Evolutionary conservation across 2,797 vertebrate genomes (phyloP).

Genomic region (Onychomys torridus): DNA sequence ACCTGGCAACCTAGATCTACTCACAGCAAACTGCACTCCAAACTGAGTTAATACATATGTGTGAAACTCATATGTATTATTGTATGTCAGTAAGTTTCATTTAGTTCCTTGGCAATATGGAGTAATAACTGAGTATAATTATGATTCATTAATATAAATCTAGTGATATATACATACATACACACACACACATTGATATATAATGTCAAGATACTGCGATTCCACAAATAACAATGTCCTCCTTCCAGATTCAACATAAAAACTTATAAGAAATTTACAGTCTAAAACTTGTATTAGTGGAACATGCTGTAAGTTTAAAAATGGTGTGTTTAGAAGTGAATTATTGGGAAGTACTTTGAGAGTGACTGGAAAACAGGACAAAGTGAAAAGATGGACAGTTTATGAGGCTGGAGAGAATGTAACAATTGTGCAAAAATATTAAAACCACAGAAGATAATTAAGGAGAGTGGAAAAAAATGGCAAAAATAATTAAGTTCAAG

Average conservation of each 20-base stretch:
- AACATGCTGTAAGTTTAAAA: constrained; percentile 35
- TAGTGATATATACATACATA: background rate
- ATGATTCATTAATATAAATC: background rate
- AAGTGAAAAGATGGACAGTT: background rate
- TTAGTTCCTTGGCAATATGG: background rate
- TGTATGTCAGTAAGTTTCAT: background rate
- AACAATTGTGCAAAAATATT: constrained; percentile 23
- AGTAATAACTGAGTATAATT: background rate
- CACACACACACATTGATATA: background rate
- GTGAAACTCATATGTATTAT: background rate
- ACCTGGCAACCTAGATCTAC: background rate
- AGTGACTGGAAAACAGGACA: constrained; percentile 27
- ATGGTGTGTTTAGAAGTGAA: constrained; percentile 9
- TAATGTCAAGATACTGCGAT: background rate
- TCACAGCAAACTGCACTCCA: background rate
- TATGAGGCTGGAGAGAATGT: background rate
- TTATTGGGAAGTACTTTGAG: constrained; percentile 30
- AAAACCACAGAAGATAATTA: constrained; percentile 33
- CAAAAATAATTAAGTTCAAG: constrained; percentile 26
- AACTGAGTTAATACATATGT: background rate
- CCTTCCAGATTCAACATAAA: constrained; percentile 25
- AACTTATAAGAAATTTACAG: background rate
- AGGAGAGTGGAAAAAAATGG: background rate
- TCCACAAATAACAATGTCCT: background rate
- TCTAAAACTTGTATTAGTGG: background rate